These are phyloP conservation scores for Sesamia nonagrioides DNA, from an alignment of 1,140 invertebrate species.

Conservation along the genomic window DNA sequence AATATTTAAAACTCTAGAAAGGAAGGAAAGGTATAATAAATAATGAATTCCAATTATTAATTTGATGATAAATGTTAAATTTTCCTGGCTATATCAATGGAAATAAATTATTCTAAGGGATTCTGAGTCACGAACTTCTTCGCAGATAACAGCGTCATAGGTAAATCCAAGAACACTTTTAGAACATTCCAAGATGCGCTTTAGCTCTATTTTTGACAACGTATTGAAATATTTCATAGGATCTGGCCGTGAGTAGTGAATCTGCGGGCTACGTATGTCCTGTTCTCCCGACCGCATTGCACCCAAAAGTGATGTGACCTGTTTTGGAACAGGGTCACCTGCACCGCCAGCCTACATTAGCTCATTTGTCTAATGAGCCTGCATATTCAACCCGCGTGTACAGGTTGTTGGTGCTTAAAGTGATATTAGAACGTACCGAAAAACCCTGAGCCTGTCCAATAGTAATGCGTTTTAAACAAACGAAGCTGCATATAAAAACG, in stretches of 20 bases:
- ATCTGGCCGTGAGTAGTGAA: conserved; percentile 1
- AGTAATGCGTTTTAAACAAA: conserved; percentile 5
- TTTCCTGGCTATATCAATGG: neutral
- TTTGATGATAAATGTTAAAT: neutral
- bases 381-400: conserved; percentile 19
- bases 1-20: neutral
- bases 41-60: neutral
- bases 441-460: neutral
- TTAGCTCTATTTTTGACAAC: conserved; percentile 19
- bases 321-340: conserved; percentile 34
- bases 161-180: conserved; percentile 19
- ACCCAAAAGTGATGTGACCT: conserved; percentile 36
- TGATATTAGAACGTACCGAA: conserved; percentile 16
- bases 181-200: conserved; percentile 1
- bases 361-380: conserved; percentile 30
- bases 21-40: neutral
- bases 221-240: conserved; percentile 12
- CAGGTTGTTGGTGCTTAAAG: neutral
- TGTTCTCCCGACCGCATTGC: conserved; percentile 14
- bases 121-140: neutral
- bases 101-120: neutral
- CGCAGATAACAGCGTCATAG: neutral
- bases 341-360: conserved; percentile 24
- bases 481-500: neutral
- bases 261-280: conserved; percentile 10